Conservation (phyloP, 92 coral and sea anemone species). For the Bergia puertoricense region DNA sequence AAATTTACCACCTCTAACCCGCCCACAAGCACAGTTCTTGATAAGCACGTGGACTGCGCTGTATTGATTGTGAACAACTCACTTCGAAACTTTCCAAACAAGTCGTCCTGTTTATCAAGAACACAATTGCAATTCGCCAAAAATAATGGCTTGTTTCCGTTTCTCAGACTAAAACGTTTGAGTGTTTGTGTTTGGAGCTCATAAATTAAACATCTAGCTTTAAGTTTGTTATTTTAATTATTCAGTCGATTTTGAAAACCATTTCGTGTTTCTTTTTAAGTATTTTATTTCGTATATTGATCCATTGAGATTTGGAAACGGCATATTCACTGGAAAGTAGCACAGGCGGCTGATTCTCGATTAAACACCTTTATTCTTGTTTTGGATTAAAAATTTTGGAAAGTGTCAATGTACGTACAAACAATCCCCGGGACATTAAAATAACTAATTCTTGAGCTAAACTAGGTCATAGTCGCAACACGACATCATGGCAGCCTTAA, state of each 20-base stretch:
- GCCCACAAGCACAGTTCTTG: conserved; percentile 71
- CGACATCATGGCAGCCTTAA: too few species aligned
- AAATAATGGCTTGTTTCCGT: background rate
- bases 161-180: background rate
- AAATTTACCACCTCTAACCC: conserved; percentile 67
- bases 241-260: background rate
- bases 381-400: background rate
- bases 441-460: background rate
- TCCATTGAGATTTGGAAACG: background rate
- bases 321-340: background rate
- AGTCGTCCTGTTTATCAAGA: background rate
- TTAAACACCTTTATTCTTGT: background rate
- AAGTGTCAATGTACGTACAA: background rate
- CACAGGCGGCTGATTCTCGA: background rate
- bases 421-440: background rate
- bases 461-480: background rate
- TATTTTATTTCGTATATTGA: background rate
- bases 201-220: conserved; percentile 4
- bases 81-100: background rate
- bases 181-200: background rate
- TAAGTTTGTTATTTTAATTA: background rate
- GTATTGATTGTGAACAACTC: conserved; percentile 37
- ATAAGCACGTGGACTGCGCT: conserved; percentile 32
- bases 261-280: background rate
- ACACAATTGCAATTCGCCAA: background rate